Conservation (phyloP, 2,113 vertebrate genomes). For the Corythornis madagascariensis region DNA sequence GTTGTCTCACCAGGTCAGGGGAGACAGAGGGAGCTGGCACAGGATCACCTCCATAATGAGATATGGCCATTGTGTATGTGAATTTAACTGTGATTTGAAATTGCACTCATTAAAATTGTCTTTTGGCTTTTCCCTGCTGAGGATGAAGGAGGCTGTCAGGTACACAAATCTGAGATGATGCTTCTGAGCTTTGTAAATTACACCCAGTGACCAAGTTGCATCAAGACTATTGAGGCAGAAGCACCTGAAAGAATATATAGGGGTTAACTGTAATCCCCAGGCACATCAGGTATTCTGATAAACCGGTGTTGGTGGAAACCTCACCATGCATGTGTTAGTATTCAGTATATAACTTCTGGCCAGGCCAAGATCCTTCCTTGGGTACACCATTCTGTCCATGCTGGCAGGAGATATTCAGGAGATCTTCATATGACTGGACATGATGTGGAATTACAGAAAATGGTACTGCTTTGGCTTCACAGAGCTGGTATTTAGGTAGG, state of each 20-base stretch:
- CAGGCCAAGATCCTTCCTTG: not conserved
- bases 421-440: not conserved
- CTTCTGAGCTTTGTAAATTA: not conserved
- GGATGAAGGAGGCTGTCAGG: not conserved
- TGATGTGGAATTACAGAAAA: not conserved
- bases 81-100: not conserved
- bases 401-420: not conserved
- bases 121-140: not conserved
- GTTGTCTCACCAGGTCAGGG: not conserved
- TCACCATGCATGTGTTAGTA: not conserved
- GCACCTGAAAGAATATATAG: not conserved
- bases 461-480: not conserved
- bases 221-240: not conserved
- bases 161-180: not conserved
- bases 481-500: not conserved
- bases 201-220: not conserved
- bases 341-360: not conserved
- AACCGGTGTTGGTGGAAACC: not conserved
- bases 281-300: not conserved
- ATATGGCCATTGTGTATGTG: not conserved
- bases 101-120: not conserved
- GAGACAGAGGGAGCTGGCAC: not conserved
- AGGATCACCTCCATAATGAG: not conserved
- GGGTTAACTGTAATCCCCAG: not conserved
- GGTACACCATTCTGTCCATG: fast-evolving